These are phyloP conservation scores for Phyllostomus hastatus DNA, from an alignment of 2,113 vertebrate species.

Conservation along the genomic window DNA sequence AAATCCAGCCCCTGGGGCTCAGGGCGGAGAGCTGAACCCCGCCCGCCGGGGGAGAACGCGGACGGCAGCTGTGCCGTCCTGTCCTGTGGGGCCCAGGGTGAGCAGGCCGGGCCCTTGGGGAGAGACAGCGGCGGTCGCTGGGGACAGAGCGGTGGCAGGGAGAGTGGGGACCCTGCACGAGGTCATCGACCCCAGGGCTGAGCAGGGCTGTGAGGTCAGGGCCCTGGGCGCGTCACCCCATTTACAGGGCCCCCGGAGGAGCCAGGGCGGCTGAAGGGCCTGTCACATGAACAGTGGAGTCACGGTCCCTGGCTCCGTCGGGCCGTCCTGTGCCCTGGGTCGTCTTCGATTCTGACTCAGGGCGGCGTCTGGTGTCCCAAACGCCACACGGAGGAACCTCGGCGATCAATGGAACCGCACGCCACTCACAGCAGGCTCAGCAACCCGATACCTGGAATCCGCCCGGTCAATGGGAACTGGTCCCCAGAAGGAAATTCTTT, in stretches of 20 bases:
- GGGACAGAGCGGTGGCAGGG: background rate
- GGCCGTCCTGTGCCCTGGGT: background rate
- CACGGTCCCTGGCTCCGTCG: background rate
- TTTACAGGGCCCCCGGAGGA: background rate
- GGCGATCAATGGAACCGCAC: conserved; percentile 33
- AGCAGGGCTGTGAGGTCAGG: background rate
- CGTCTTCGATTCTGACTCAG: background rate
- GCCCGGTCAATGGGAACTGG: background rate
- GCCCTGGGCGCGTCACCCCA: too few species aligned
- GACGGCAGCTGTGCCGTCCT: background rate
- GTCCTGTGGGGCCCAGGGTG: background rate
- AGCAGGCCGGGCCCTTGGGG: background rate
- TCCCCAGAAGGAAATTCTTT: background rate
- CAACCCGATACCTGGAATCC: background rate
- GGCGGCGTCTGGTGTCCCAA: background rate
- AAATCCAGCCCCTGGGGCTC: background rate
- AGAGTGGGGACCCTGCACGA: background rate
- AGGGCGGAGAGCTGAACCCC: background rate
- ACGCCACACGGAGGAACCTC: background rate
- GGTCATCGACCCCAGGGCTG: background rate
- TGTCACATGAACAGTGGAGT: background rate
- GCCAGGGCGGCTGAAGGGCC: accelerated
- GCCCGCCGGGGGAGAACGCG: background rate
- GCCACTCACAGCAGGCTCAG: background rate
- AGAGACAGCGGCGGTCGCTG: background rate